phyloP scores from a whole-genome alignment of 2,113 vertebrate species.

The Equus quagga region DNA sequence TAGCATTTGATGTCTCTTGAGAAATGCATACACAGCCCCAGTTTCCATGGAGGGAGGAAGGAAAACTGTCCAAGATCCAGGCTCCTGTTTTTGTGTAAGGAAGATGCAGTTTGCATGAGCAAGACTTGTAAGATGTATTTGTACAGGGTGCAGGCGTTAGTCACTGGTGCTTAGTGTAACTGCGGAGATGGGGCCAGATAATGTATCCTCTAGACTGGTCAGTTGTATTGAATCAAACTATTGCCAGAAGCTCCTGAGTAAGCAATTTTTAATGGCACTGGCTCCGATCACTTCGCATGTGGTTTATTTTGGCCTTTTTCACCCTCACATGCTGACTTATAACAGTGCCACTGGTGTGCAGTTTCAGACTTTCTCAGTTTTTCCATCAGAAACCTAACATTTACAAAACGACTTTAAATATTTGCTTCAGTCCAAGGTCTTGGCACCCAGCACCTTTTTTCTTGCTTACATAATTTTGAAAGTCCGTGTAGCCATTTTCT shows the following conservation, averaged over 20 bases:
- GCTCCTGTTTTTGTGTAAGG: slow-evolving; percentile 7
- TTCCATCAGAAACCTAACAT: slow-evolving; percentile 52
- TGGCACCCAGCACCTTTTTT: not conserved
- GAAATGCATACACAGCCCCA: not conserved
- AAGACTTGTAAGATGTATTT: not conserved
- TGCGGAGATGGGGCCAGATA: not conserved
- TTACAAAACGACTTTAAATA: slow-evolving; percentile 48
- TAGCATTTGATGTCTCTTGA: slow-evolving; percentile 33
- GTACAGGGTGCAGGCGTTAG: not conserved
- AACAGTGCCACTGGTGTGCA: not conserved
- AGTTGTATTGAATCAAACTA: not conserved
- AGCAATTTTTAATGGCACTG: not conserved
- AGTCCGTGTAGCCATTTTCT: slow-evolving; percentile 20
- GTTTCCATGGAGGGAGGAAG: not conserved
- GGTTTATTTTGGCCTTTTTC: slow-evolving; percentile 67
- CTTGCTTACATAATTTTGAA: slow-evolving; percentile 13
- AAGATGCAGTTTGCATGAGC: not conserved
- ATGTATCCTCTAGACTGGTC: not conserved
- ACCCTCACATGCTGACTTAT: not conserved
- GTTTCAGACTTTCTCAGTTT: slow-evolving; percentile 48
- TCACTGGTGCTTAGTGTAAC: not conserved
- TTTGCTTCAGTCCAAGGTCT: not conserved
- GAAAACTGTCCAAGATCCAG: not conserved
- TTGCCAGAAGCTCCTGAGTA: not conserved
- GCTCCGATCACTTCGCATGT: not conserved